A percentile compares a stretch with the other conserved stretches of the same genome.
Evolutionary conservation across 2,797 vertebrate species (phyloP).

Genomic region (Borostomias antarcticus): DNA sequence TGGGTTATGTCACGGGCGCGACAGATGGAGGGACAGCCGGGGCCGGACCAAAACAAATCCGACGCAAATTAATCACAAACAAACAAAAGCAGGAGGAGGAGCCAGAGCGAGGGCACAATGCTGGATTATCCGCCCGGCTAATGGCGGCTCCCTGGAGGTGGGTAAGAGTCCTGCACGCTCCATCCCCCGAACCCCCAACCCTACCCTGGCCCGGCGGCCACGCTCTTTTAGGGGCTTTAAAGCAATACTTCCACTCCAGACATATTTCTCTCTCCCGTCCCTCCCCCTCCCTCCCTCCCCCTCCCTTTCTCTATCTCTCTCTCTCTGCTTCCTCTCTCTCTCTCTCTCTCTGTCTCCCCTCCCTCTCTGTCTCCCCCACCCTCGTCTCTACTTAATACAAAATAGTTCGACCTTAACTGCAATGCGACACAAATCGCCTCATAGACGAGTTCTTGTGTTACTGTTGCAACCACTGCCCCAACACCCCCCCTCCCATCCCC

Average conservation of each 20-base stretch:
- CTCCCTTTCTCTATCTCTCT: neutral
- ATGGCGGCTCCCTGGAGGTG: constrained; percentile 3
- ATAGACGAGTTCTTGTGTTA: too few species aligned
- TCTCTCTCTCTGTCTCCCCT: neutral
- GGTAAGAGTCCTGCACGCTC: constrained; percentile 7
- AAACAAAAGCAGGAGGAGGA: constrained; percentile 62
- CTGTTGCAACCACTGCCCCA: too few species aligned
- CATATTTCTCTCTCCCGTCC: neutral
- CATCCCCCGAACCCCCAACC: neutral
- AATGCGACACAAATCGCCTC: neutral
- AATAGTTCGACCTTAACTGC: constrained; percentile 8
- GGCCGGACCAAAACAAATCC: constrained; percentile 64
- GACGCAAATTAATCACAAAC: constrained; percentile 68
- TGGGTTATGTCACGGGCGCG: constrained; percentile 51
- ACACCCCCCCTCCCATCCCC: too few species aligned
- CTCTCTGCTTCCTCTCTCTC: neutral
- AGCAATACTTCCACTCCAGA: neutral
- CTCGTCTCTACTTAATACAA: too few species aligned
- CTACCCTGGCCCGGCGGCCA: neutral
- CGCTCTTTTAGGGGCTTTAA: neutral
- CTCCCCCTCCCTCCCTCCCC: neutral
- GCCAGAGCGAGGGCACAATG: constrained; percentile 40
- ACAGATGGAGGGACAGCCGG: constrained; percentile 75
- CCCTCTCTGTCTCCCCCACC: neutral
- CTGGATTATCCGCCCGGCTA: constrained; percentile 34